Conservation (phyloP, 2,888 invertebrate genomes). For the Andrena minutula region DNA sequence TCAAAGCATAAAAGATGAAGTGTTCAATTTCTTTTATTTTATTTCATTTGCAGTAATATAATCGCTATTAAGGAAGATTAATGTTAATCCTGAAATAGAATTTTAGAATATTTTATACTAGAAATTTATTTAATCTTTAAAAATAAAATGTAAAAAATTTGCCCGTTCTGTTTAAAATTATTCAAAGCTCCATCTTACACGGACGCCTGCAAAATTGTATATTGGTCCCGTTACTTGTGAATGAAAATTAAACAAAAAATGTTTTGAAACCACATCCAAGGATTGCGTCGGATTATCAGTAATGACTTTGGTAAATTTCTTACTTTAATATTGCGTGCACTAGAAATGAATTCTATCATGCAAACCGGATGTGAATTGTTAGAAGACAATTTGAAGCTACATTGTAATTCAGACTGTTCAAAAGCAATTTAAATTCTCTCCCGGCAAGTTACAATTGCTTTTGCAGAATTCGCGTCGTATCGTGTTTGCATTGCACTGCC, state of each 20-base stretch:
- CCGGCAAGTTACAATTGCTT: constrained; percentile 69
- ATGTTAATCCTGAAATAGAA: too few species aligned
- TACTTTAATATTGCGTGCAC: constrained; percentile 40
- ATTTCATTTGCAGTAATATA: too few species aligned
- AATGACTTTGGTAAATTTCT: constrained; percentile 32
- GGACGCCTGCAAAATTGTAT: background rate
- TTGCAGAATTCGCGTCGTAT: constrained; percentile 66
- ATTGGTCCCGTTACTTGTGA: background rate
- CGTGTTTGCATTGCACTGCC: constrained; percentile 54
- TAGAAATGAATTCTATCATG: constrained; percentile 63
- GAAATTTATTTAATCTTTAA: background rate
- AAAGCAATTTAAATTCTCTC: constrained; percentile 72
- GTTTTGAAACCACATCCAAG: background rate
- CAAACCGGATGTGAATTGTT: constrained; percentile 67
- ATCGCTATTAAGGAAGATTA: too few species aligned
- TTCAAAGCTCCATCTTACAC: background rate
- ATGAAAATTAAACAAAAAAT: constrained; percentile 4
- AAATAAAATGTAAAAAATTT: background rate
- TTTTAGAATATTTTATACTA: too few species aligned
- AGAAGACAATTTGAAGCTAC: constrained; percentile 68
- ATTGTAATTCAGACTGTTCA: constrained; percentile 70
- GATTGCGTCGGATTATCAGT: constrained; percentile 18
- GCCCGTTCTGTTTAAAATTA: background rate
- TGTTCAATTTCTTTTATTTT: too few species aligned
- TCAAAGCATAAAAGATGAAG: too few species aligned